Evolutionary conservation across 2,888 invertebrate species (phyloP), one percentile per base, ranked within the genome.

Genomic region (Euproctis similis): DNA sequence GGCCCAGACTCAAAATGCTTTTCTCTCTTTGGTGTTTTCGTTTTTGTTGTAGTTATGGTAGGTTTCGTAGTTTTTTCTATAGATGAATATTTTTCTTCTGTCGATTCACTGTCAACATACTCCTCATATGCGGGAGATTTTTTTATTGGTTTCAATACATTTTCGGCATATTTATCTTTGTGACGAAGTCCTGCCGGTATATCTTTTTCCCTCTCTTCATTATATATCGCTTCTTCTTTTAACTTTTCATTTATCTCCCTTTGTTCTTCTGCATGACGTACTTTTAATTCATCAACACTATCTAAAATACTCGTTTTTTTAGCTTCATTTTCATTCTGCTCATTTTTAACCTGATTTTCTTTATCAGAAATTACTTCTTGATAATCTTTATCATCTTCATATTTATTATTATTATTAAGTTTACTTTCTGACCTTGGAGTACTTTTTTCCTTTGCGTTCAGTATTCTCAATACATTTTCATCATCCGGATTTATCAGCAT

Each of bases 221-320:
- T 55, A n/a, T 56, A 55, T 27, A 73, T 52, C 46, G 76, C 76
- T 42, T 82, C 81, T 51, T 75, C 75, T 47, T 73, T 77, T 0
- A 58, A 42, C 47, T 66, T 76, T 34, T 81, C 76, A 7, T 69
- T 62, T 46, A 81, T 67, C 2, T 44, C 40, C 42, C 61, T 62
- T 39, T 80, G 78, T 52, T 84, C 82, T 39, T 61, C 44, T 8
- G 64, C 70, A 33, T 84, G 84, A 9, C 77, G 60, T 32, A 60
- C 53, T 55, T 81, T 84, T 8, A 84, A 45, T 21, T 74, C 71
- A 31, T 84, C 82, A 3, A 84, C 80, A 30, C 65, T 64, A 8
- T 62, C 61, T 19, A 84, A 51, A 37, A 84, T 71, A 31, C 58
- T 64, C 2, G 67, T 59, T 46, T 81, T 81, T 33, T 60, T 76